phyloP scores from a whole-genome alignment of 2,888 invertebrate species.

The Ophraella communa region DNA sequence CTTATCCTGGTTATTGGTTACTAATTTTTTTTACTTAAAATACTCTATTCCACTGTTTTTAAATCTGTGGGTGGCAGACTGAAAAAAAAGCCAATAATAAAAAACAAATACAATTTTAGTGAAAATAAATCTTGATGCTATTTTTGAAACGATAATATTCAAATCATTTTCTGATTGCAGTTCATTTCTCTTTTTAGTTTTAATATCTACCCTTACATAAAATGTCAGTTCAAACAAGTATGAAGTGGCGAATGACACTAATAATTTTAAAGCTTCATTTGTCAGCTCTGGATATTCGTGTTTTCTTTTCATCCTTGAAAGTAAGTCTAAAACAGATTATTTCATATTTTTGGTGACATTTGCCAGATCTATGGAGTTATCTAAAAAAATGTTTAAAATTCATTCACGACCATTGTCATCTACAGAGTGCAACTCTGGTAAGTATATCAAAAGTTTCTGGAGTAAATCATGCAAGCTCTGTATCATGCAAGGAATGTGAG shows the following conservation, averaged over 20 bases:
- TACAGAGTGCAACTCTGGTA: constrained; percentile 38
- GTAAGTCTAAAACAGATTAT: constrained; percentile 43
- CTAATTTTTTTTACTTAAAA: too few species aligned
- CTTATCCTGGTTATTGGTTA: too few species aligned
- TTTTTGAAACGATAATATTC: constrained; percentile 39
- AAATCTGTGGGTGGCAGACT: too few species aligned
- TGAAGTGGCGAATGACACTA: constrained; percentile 24
- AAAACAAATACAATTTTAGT: too few species aligned
- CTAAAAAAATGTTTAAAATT: constrained; percentile 44
- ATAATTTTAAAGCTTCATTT: constrained; percentile 28
- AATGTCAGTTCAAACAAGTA: constrained; percentile 27
- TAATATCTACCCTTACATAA: constrained; percentile 45
- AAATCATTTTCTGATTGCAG: constrained; percentile 46
- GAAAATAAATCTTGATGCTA: constrained; percentile 21
- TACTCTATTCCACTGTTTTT: too few species aligned
- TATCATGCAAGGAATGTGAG: constrained; percentile 45
- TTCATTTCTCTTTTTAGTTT: constrained; percentile 46
- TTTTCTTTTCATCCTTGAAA: constrained; percentile 38
- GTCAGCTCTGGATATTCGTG: constrained; percentile 40
- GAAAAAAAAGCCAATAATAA: too few species aligned
- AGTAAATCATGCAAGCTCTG: constrained; percentile 46
- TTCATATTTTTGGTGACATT: constrained; percentile 41
- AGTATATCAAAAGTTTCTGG: constrained; percentile 44
- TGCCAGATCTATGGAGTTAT: constrained; percentile 43
- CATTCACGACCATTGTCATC: constrained; percentile 42